Evolutionary conservation across 2,113 vertebrate genomes (phyloP), one percentile per base, ranked within the genome.

Genomic region (Chrysemys picta): DNA sequence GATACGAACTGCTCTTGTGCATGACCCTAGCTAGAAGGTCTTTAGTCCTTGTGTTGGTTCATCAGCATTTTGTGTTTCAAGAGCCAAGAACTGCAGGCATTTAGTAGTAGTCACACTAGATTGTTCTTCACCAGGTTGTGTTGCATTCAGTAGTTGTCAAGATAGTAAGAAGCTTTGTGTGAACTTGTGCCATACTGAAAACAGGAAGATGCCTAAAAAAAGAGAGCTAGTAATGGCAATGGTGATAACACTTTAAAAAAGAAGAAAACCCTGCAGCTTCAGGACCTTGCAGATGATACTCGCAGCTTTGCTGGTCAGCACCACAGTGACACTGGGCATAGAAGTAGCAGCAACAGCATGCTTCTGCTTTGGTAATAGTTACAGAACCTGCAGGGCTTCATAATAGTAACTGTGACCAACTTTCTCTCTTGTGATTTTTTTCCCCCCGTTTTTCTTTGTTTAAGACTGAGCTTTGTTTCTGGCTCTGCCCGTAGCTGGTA

Each of bases 401-500:
- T 89, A 49, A 86, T 95, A 94, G 95, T 94, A 92, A 96, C 96
- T 97, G 95, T 95, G 93, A 94, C 94, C 93, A 97, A 93, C 96
- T 95, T 97, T 95, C 94, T 91, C 89, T 91, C 95, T 95, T 96
- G 92, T 96, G 95, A 47, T 93, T 92, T 95, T 96, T 95, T 95
- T 45, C 10, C 89, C 24, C 91, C 94, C 87, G 52, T 95, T 76
- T 19, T 25, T 42, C 95, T 97, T 97, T 97, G 96, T 97, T 96
- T 97, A 97, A 96, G 92, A 81, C 57, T 52, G 57, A 95, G 97
- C 95, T 97, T 97, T 97, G 95, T 97, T 96, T 97, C 95, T 95
- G 89, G 85, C 97, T 95, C 96, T 65, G 96, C 95, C 85, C 95
- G 96, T 92, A 94, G 92, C 95, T 97, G 92, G 96, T 95, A 95